Base-by-base conservation (phyloP, 2,113 vertebrate species). In the Spea multiplicata region DNA sequence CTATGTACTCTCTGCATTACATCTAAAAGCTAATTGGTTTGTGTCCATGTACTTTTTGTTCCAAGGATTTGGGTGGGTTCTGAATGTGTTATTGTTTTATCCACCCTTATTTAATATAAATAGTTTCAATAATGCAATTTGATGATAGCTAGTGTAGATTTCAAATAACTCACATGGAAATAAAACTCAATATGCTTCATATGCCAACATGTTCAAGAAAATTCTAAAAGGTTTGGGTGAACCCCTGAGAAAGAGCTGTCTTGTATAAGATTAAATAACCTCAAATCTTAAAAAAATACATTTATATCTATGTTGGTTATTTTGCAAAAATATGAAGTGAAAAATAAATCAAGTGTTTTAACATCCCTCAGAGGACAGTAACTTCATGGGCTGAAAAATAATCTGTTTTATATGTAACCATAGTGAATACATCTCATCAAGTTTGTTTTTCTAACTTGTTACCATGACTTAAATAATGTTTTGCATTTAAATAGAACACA, bases 401-500 rank as follows among this genome's bases (percentile, higher is more conserved):
- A 66, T 66, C 47, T 79, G 57, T 47, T 79, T 72, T 79, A 64
- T 13, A 44, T 66, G 69, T 72, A 47, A 79, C 76, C 70, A 79
- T 73, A 79, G 76, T 79, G 76, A 79, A 72, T 46, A 66, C 76
- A 79, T 73, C 72, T 79, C 61, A 73, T 65, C 61, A 79, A 66
- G 49, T 8, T 30, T 71, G 68, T 71, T 64, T 65, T 62, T 71
- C 13, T 50, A 53, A 70, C 61, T 73, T 79, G 69, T 73, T 79
- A 79, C 70, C 76, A 79, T 73, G 70, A 79, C 69, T 66, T 79
- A 73, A 73, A 78, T 50, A 76, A 61, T 76, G 75, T 79, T 79
- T 79, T 79, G 61, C 8, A 44, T 79, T 66, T 73, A 44, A 73
- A 66, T 73, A 73, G 73, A 79, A 79, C 76, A 79, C 50, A 76